Conservation (phyloP, 2,888 invertebrate genomes). For the Lepas anatifera region DNA sequence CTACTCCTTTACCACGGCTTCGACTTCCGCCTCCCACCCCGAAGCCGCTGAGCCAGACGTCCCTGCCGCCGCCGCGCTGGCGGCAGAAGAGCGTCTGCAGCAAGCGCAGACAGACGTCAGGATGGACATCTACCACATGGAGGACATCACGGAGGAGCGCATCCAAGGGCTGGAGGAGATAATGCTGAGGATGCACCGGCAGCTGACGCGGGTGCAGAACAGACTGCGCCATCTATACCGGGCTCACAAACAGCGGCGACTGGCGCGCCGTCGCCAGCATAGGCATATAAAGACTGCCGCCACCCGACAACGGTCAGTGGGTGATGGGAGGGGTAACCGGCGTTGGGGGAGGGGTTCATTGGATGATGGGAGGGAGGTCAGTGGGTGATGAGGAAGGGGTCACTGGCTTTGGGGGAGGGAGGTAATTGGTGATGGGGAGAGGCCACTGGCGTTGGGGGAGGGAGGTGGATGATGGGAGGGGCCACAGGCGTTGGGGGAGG, state of each 20-base stretch:
- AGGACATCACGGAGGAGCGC: background rate
- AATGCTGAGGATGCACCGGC: background rate
- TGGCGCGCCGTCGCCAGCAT: background rate
- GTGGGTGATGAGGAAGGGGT: background rate
- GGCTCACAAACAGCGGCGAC: background rate
- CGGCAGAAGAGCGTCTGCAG: background rate
- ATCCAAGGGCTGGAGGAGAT: constrained; percentile 7
- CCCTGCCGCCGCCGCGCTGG: background rate
- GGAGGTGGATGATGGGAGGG: too few relatives aligned
- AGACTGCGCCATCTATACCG: background rate
- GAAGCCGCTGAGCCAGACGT: background rate
- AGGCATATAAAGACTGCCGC: too few relatives aligned
- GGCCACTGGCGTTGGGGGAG: background rate
- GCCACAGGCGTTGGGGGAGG: too few relatives aligned
- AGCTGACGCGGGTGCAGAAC: background rate
- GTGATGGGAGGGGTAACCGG: background rate
- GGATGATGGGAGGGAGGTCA: background rate
- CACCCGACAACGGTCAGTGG: background rate
- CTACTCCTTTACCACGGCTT: too few relatives aligned
- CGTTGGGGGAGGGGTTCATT: background rate
- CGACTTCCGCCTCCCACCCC: too few relatives aligned
- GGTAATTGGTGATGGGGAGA: background rate
- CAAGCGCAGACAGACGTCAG: background rate
- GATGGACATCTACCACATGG: background rate
- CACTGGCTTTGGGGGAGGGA: background rate